Evolutionary conservation across 2,113 vertebrate genomes (phyloP).

Genomic region (Motacilla tschutschensis): DNA sequence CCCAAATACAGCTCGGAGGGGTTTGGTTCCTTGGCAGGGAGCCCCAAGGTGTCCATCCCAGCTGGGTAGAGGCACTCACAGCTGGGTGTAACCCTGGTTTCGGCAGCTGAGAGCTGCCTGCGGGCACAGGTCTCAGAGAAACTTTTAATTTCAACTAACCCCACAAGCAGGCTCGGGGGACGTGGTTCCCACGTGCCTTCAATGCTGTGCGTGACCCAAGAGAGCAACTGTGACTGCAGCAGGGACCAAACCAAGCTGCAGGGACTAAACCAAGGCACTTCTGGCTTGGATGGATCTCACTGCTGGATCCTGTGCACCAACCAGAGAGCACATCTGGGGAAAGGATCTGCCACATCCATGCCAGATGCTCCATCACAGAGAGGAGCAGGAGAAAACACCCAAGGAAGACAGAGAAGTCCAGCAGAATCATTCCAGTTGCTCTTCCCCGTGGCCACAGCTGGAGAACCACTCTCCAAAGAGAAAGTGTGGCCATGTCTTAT

Average conservation of each 20-base stretch:
- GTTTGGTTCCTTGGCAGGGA: background rate
- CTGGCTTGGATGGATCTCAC: background rate
- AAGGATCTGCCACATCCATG: background rate
- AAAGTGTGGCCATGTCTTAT: background rate
- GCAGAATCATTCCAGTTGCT: background rate
- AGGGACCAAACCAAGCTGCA: background rate
- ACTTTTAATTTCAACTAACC: background rate
- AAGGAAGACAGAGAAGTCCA: background rate
- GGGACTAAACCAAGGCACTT: background rate
- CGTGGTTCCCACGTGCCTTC: rapidly evolving
- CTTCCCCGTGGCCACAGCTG: background rate
- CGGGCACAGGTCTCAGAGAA: background rate
- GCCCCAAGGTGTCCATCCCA: background rate
- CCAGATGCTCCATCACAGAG: background rate
- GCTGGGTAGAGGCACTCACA: background rate
- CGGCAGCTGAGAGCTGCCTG: conserved; percentile 8
- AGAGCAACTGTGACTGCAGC: background rate
- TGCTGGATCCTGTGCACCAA: background rate
- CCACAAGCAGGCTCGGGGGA: background rate
- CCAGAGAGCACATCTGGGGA: background rate
- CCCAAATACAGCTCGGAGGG: background rate
- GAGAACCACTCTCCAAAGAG: background rate
- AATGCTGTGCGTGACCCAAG: rapidly evolving
- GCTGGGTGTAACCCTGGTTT: conserved; percentile 14
- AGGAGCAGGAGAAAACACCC: background rate